These are phyloP conservation scores for Sebastes vulpes DNA, from an alignment of 2,797 vertebrate genomes.

Conservation along the genomic window DNA sequence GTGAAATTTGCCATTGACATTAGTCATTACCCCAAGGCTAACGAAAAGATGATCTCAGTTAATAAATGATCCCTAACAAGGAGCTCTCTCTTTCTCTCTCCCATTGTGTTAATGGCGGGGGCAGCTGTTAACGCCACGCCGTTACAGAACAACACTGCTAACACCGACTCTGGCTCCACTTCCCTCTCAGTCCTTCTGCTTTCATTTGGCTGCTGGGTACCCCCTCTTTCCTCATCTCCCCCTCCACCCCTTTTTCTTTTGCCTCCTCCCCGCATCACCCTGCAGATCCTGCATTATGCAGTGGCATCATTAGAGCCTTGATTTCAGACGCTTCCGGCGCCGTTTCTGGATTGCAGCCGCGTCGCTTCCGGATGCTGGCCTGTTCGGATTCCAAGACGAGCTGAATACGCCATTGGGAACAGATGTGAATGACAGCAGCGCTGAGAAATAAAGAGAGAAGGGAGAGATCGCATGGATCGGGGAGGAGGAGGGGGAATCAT, in stretches of 20 bases:
- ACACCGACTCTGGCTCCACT: slow-evolving; percentile 55
- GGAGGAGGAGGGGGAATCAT: slow-evolving; percentile 82
- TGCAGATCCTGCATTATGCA: slow-evolving; percentile 93
- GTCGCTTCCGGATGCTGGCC: slow-evolving; percentile 86
- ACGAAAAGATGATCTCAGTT: slow-evolving; percentile 98
- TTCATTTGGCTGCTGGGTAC: slow-evolving; percentile 88
- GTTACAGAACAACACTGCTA: slow-evolving; percentile 67
- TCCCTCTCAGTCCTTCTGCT: slow-evolving; percentile 58
- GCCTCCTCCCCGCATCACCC: slow-evolving; percentile 54
- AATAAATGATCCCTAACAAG: slow-evolving; percentile 99
- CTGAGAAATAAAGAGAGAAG: slow-evolving; percentile 47
- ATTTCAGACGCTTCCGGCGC: slow-evolving; percentile 87
- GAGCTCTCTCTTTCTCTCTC: slow-evolving; percentile 73
- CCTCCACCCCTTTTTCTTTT: slow-evolving; percentile 66
- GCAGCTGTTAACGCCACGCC: slow-evolving; percentile 90
- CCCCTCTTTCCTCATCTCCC: slow-evolving; percentile 86
- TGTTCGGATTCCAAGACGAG: slow-evolving; percentile 63
- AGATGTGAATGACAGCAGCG: slow-evolving; percentile 63
- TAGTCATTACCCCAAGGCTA: slow-evolving; percentile 97
- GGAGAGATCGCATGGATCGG: slow-evolving; percentile 69
- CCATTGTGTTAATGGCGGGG: slow-evolving; percentile 90
- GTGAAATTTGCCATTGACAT: slow-evolving; percentile 99
- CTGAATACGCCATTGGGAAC: slow-evolving; percentile 44
- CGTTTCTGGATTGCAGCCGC: slow-evolving; percentile 85
- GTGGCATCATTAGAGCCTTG: slow-evolving; percentile 90